phyloP scores from a whole-genome alignment of 2,888 invertebrate genomes.

The Aphidius colemani region DNA sequence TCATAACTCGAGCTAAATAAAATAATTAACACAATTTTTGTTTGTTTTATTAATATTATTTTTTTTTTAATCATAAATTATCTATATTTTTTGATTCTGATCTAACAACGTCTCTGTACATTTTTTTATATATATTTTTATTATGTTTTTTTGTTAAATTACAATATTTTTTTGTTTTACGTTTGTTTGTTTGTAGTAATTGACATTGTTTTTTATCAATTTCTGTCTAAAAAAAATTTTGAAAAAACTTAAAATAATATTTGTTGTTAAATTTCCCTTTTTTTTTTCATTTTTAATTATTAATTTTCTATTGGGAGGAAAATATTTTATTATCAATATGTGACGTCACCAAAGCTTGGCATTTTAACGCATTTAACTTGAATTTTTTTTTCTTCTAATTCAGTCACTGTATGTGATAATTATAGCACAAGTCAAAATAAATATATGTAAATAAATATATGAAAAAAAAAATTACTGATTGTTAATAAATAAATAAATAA shows the following conservation, averaged over 20 bases:
- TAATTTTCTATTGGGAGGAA: slow-evolving; percentile 20
- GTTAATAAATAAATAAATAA: slow-evolving; percentile 21
- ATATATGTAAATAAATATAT: slow-evolving; percentile 17
- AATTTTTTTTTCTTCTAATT: not conserved
- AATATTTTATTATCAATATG: slow-evolving; percentile 30
- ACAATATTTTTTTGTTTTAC: slow-evolving; percentile 31
- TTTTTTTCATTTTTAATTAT: not conserved
- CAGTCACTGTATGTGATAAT: slow-evolving; percentile 11
- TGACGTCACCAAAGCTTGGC: slow-evolving; percentile 52
- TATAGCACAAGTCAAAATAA: not conserved
- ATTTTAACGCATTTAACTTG: slow-evolving; percentile 42
- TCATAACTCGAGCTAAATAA: slow-evolving; percentile 31
- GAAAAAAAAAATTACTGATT: slow-evolving; percentile 4
- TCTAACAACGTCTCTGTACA: slow-evolving; percentile 55
- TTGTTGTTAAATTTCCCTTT: too few relatives aligned
- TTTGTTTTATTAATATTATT: slow-evolving; percentile 36
- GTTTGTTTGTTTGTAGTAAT: slow-evolving; percentile 31
- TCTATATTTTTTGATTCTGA: slow-evolving; percentile 44
- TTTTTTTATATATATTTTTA: slow-evolving; percentile 37
- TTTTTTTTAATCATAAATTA: slow-evolving; percentile 52
- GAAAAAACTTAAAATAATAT: slow-evolving; percentile 3
- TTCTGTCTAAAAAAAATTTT: slow-evolving; percentile 15
- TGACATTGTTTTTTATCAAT: slow-evolving; percentile 17
- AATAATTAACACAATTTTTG: slow-evolving; percentile 40
- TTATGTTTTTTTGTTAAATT: slow-evolving; percentile 29